These are phyloP conservation scores for Orius laevigatus DNA, from an alignment of 1,140 invertebrate genomes.

Conservation along the genomic window DNA sequence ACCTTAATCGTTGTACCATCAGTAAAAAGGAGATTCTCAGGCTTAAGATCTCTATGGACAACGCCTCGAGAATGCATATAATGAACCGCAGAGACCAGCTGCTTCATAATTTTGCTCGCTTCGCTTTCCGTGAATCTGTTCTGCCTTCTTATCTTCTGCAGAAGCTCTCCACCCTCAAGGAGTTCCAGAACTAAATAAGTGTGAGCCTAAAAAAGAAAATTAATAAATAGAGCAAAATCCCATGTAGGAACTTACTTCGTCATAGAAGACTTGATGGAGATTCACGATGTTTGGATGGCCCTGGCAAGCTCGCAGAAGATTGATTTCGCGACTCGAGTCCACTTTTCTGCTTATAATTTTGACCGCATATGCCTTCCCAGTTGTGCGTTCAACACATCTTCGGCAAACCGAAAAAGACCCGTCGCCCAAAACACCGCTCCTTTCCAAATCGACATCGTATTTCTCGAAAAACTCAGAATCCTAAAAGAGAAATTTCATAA, in stretches of 20 bases:
- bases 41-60: slow-evolving; percentile 81
- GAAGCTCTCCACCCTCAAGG: slow-evolving; percentile 73
- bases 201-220: slow-evolving; percentile 29
- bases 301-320: slow-evolving; percentile 61
- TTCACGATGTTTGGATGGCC: slow-evolving; percentile 79
- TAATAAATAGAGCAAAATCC: slow-evolving; percentile 8
- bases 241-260: slow-evolving; percentile 36
- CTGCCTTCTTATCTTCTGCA: slow-evolving; percentile 44
- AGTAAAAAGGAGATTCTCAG: slow-evolving; percentile 70
- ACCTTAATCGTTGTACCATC: slow-evolving; percentile 58
- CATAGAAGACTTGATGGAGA: slow-evolving; percentile 63
- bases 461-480: slow-evolving; percentile 73
- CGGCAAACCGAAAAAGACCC: slow-evolving; percentile 81
- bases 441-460: slow-evolving; percentile 54
- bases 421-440: slow-evolving; percentile 55
- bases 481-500: slow-evolving; percentile 30
- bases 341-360: slow-evolving; percentile 75
- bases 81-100: slow-evolving; percentile 62
- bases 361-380: slow-evolving; percentile 64
- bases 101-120: slow-evolving; percentile 49
- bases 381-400: slow-evolving; percentile 55
- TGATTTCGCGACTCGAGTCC: slow-evolving; percentile 60
- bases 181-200: slow-evolving; percentile 79
- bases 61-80: slow-evolving; percentile 67
- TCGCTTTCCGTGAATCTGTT: slow-evolving; percentile 51